A percentile compares a stretch with the other conserved stretches of the same genome.
phyloP scores from a whole-genome alignment of 1,140 invertebrate genomes.

The Cherax quadricarinatus region DNA sequence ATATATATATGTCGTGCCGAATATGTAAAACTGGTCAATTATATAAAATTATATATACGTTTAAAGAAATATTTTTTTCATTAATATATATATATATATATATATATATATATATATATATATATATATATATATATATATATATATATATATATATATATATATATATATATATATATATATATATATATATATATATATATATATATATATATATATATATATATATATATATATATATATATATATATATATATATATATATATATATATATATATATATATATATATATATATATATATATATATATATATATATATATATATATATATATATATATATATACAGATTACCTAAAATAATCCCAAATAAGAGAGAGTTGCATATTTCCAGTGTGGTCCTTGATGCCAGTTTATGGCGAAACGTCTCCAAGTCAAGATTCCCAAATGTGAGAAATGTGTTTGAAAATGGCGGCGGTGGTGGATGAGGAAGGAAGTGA shows the following conservation, averaged over 20 bases:
- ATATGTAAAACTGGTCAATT: no score
- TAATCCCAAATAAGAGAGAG: no score
- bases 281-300: conserved; percentile 29
- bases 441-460: no score
- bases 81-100: conserved; percentile 42
- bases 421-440: no score
- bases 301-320: conserved; percentile 42
- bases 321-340: conserved; percentile 37
- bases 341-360: not conserved
- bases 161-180: conserved; percentile 41
- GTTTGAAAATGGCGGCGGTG: no score
- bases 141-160: conserved; percentile 41
- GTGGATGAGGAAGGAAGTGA: no score
- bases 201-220: conserved; percentile 41
- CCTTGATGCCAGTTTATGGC: no score
- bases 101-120: conserved; percentile 41
- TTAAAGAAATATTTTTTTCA: no score
- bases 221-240: conserved; percentile 41
- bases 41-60: no score
- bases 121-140: conserved; percentile 41
- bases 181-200: conserved; percentile 41
- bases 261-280: conserved; percentile 4
- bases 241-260: conserved; percentile 38
- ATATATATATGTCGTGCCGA: no score
- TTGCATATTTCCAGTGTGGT: no score